Percentiles rank a stretch among this genome's conserved stretches.
Evolutionary conservation across 2,113 vertebrate genomes (phyloP).

Genomic region (Anarhynchus alexandrinus): DNA sequence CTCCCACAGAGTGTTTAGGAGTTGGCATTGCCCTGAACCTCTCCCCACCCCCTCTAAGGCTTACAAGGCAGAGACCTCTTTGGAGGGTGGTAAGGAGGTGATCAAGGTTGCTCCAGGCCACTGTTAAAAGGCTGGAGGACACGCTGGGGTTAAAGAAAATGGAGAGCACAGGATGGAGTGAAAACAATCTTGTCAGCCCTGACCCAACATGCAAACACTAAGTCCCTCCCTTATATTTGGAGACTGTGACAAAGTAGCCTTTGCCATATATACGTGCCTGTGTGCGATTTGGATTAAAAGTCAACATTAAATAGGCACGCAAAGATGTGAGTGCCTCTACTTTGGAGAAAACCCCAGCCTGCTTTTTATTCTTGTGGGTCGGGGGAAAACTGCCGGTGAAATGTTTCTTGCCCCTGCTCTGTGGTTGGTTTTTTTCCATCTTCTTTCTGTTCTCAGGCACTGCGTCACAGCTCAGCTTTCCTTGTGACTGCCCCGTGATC

Average conservation of each 20-base stretch:
- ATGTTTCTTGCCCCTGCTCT: background rate
- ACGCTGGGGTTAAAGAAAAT: background rate
- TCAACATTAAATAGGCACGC: background rate
- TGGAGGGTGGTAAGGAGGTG: background rate
- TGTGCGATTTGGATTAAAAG: background rate
- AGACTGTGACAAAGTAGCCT: background rate
- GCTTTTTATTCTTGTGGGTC: background rate
- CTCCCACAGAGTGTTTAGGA: background rate
- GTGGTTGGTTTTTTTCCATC: background rate
- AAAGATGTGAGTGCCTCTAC: background rate
- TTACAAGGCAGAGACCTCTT: background rate
- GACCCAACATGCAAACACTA: background rate
- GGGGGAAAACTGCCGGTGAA: background rate
- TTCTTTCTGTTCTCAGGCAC: background rate
- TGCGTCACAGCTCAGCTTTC: background rate
- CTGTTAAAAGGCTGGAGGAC: background rate
- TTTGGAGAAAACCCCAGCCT: background rate
- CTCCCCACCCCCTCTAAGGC: background rate
- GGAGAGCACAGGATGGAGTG: background rate
- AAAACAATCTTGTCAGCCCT: background rate
- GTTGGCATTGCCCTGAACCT: background rate
- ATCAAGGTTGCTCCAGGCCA: background rate
- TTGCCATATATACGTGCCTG: fast-evolving
- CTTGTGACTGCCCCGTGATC: background rate
- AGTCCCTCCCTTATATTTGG: background rate